These are phyloP conservation scores for Drosophila peninsularis DNA, from an alignment of 2,888 invertebrate genomes.

Conservation along the genomic window DNA sequence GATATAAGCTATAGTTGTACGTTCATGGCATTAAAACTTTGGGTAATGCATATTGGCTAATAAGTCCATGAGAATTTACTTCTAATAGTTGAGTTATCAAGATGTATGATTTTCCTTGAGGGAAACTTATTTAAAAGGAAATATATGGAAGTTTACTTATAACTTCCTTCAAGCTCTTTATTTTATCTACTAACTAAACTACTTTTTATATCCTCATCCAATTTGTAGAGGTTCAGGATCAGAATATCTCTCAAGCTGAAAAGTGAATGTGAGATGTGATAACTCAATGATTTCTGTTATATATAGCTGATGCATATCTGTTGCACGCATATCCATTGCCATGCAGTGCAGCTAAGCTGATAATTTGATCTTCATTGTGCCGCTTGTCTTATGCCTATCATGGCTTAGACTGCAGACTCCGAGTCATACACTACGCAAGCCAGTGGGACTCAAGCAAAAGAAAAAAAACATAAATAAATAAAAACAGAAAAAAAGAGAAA, in stretches of 20 bases:
- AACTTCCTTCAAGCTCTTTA: no score
- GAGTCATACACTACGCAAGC: slow-evolving; percentile 24
- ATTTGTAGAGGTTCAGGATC: neutral
- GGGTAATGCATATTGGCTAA: no score
- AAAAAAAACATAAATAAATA: neutral
- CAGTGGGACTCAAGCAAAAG: slow-evolving; percentile 9
- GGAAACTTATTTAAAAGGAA: no score
- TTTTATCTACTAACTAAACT: no score
- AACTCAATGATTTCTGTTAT: slow-evolving; percentile 7
- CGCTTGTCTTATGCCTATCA: slow-evolving; percentile 22
- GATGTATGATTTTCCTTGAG: no score
- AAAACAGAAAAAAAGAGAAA: slow-evolving; percentile 2
- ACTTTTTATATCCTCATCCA: no score
- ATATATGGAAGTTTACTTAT: no score
- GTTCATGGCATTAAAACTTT: no score
- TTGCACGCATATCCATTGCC: neutral
- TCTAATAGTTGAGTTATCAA: no score
- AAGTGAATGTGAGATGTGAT: slow-evolving; percentile 1
- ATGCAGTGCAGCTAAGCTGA: slow-evolving; percentile 11
- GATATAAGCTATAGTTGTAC: no score
- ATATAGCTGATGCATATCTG: neutral
- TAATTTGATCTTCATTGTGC: slow-evolving; percentile 29
- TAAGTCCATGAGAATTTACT: no score
- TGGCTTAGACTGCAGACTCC: slow-evolving; percentile 7
- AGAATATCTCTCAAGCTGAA: neutral